Conservation (phyloP, 1,140 invertebrate genomes). For the Drosophila sp. region DNA sequence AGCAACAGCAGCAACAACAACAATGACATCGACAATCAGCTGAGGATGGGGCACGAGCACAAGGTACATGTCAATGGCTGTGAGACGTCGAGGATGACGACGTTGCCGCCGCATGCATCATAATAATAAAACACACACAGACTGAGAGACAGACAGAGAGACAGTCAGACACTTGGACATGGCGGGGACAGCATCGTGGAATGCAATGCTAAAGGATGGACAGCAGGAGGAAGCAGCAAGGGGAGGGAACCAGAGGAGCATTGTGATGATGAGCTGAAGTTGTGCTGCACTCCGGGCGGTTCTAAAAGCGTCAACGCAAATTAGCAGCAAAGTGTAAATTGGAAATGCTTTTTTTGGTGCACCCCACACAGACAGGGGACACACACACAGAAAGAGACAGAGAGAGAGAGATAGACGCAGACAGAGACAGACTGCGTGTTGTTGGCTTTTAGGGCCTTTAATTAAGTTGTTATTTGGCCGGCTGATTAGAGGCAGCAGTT, state of each 20-base stretch:
- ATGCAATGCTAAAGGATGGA: slow-evolving; percentile 45
- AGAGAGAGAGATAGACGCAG: slow-evolving; percentile 15
- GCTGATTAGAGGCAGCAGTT: slow-evolving; percentile 73
- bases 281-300: slow-evolving; percentile 71
- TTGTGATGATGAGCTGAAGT: slow-evolving; percentile 22
- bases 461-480: slow-evolving; percentile 78
- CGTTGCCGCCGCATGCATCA: slow-evolving; percentile 74
- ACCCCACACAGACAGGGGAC: slow-evolving; percentile 62
- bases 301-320: slow-evolving; percentile 83
- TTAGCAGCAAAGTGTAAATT: slow-evolving; percentile 83
- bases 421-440: slow-evolving; percentile 42
- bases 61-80: slow-evolving; percentile 76
- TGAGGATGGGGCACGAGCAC: slow-evolving; percentile 47
- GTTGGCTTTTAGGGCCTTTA: slow-evolving; percentile 75
- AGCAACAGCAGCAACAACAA: slow-evolving; percentile 12
- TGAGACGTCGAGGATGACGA: slow-evolving; percentile 48
- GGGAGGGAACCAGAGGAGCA: background rate
- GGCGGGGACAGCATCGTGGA: slow-evolving; percentile 64
- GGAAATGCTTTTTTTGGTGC: slow-evolving; percentile 82
- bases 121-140: slow-evolving; percentile 80
- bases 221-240: background rate
- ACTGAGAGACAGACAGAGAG: slow-evolving; percentile 37
- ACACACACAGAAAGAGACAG: slow-evolving; percentile 14
- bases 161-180: slow-evolving; percentile 53
- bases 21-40: slow-evolving; percentile 10